Conservation (phyloP, 2,113 vertebrate species). For the Vidua chalybeata region DNA sequence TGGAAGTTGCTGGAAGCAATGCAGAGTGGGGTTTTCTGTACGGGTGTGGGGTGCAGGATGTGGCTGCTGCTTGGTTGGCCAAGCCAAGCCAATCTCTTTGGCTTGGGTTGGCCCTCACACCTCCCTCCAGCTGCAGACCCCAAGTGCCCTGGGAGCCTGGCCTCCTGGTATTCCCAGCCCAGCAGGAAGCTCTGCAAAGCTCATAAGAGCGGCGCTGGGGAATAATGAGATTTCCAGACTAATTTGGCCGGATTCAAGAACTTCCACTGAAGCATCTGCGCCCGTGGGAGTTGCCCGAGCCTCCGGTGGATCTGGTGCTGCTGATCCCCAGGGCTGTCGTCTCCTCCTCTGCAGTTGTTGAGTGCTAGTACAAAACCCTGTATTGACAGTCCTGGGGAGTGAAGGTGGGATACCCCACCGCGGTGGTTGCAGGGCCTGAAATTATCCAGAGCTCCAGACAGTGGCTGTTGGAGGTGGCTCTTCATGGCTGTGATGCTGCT, state of each 20-base stretch:
- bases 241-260: background rate
- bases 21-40: background rate
- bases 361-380: background rate
- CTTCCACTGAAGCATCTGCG: background rate
- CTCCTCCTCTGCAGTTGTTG: background rate
- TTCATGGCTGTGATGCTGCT: background rate
- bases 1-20: background rate
- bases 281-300: background rate
- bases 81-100: background rate
- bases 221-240: conserved; percentile 61
- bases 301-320: background rate
- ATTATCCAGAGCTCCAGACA: background rate
- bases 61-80: background rate
- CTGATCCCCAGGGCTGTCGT: background rate
- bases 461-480: background rate
- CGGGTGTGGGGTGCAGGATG: background rate
- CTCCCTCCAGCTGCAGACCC: background rate
- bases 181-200: conserved; percentile 61
- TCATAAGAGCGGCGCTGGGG: background rate
- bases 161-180: conserved; percentile 27
- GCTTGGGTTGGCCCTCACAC: background rate
- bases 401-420: background rate
- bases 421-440: background rate
- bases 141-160: rapidly evolving
- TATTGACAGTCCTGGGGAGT: background rate